Evolutionary conservation across 2,113 vertebrate genomes (phyloP).

Genomic region (Brevimyrus niger): DNA sequence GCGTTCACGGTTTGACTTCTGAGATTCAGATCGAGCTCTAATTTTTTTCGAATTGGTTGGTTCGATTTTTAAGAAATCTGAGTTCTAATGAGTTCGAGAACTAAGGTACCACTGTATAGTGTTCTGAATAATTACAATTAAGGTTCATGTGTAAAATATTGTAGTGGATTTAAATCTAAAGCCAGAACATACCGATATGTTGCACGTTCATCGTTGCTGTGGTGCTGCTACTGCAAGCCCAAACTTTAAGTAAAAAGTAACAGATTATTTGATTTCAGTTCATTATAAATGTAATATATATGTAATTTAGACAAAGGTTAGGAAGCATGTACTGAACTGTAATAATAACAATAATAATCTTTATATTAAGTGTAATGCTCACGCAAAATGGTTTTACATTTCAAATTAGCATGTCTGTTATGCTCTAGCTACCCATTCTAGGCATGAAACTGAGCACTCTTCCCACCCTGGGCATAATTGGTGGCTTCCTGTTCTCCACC

Average conservation of each 20-base stretch:
- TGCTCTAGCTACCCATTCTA: conserved; percentile 68
- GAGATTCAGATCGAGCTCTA: no score
- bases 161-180: background rate
- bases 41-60: no score
- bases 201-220: background rate
- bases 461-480: conserved; percentile 74
- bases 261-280: background rate
- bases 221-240: background rate
- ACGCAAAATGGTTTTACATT: background rate
- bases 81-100: no score
- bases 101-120: background rate
- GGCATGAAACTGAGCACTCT: conserved; percentile 72
- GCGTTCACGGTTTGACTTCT: no score
- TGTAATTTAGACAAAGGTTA: background rate
- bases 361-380: background rate
- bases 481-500: conserved; percentile 77
- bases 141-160: background rate
- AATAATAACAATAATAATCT: background rate
- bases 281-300: background rate
- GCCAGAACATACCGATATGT: background rate
- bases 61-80: no score
- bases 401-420: background rate
- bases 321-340: background rate
- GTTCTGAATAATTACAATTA: background rate
- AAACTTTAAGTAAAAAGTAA: background rate